Conservation (phyloP, 2,113 vertebrate genomes). For the Rattus rattus region DNA sequence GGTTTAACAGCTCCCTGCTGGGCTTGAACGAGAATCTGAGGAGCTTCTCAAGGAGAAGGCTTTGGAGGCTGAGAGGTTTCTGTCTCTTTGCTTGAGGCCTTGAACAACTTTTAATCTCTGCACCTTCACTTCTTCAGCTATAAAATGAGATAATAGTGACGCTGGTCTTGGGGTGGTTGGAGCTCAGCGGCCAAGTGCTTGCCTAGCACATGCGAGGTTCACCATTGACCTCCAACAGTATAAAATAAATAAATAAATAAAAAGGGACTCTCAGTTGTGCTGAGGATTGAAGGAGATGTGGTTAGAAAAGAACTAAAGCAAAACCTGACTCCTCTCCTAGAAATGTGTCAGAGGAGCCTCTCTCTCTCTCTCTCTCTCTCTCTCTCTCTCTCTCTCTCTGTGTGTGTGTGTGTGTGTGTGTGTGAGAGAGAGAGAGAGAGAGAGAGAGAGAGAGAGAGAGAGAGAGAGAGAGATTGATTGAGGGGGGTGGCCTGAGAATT, state of each 20-base stretch:
- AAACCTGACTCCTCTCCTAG: background rate
- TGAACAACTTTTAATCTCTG: background rate
- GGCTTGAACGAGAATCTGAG: background rate
- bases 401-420: fast-evolving
- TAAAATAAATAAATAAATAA: background rate
- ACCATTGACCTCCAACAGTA: background rate
- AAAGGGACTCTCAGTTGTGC: background rate
- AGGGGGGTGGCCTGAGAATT: background rate
- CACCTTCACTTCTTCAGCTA: background rate
- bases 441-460: no score
- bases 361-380: no score
- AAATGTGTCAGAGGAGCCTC: background rate
- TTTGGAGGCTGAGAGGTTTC: background rate
- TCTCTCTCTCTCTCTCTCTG: no score
- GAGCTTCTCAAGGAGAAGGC: background rate
- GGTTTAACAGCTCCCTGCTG: background rate
- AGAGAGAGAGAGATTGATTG: no score
- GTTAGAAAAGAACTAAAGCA: background rate
- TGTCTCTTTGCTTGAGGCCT: background rate
- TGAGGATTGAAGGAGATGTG: background rate
- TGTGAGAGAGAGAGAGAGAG: no score
- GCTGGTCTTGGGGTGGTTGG: background rate
- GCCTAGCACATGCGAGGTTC: background rate
- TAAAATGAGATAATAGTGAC: background rate
- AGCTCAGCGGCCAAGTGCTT: background rate